Evolutionary conservation across 2,888 invertebrate species (phyloP), one percentile per base, ranked within the genome.

Genomic region (Plagodis pulveraria): DNA sequence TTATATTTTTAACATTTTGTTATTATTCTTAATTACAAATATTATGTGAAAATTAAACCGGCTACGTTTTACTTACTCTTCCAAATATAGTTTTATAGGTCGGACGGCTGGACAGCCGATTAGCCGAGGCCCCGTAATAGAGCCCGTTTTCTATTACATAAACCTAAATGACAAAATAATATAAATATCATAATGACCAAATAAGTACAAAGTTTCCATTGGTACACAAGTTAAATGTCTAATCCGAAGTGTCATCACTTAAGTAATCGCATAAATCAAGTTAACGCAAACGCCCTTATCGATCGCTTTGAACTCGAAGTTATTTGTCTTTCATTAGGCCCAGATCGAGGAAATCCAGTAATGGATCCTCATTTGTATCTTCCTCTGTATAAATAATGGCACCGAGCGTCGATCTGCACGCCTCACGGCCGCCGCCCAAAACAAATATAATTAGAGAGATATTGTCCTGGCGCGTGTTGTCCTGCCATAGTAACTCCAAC

Each of bases 241-340:
- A 55, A 50, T 47, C 50, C 45, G 35, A 55, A 50, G 35, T 51
- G 44, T 33, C 50, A 55, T 59, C 53, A 48, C 50, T 63, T 55
- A 50, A 58, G 56, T 73, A 64, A 76, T 75, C 73, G 75, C 74
- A 70, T 78, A 79, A 77, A 81, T 81, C 78, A 82, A 83, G 83
- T 81, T 80, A 83, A 84, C 79, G 79, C 77, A 77, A 80, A 82
- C 75, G 79, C 77, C 77, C 82, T 81, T 81, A 84, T 84, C 83
- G 83, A 86, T 86, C 71, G 77, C 81, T 85, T 83, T 83, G 85
- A 86, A 82, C 82, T 81, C 77, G 67, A 78, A 82, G 83, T 81
- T 86, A 87, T 88, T 88, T 88, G 86, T 86, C 86, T 87, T 86
- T 88, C 87, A 87, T 87, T 86, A 86, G 84, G 76, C 80, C 76